Evolutionary conservation across 2,797 vertebrate genomes (phyloP), one percentile per base, ranked within the genome.

Genomic region (Silurus lanzhouensis): DNA sequence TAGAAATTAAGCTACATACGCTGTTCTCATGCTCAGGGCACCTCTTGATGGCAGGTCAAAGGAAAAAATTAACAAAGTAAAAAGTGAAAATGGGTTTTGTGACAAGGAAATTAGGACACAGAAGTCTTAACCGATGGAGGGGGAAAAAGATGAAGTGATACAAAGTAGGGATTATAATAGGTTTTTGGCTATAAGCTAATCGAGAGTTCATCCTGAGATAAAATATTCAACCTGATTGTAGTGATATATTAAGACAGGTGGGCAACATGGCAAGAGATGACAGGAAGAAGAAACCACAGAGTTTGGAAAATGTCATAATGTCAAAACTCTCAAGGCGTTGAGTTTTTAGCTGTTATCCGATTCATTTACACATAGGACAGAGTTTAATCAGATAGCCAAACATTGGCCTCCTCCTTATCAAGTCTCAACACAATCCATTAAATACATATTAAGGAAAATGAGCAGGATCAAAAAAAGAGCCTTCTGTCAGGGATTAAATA

Each of bases 401-500:
- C 48, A 19, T 4, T 5, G 0, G 17, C 19, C 10, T 38, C 27
- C 20, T 78, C 61, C 6, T 44, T 61, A 22, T 19, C 61, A 44
- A 44, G 31, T 27, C 72, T 27, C 25, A n/a, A 74, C 46, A 52
- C 20, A 57, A 38, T 78, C 57, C 27, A 44, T 61, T 17, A 60
- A 77, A 60, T 60, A 55, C 27, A 60, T 6, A 44, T 9, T 22
- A 27, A 78, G 31, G 76, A 44, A 61, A 13, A 61, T 44, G 44
- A 38, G 27, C 27, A 77, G 57, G 57, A n/a, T 61, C 38, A 78
- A 78, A 12, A 61, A 5, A 76, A 52, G 48, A 12, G 10, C 17
- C 3, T 12, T 68, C 25, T 38, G 6, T 68, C 20, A 58, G 17
- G 71, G 58, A 83, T 75, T 25, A 83, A 75, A 75, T 83, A 75